Percentiles rank a stretch among this genome's conserved stretches.
These are phyloP conservation scores for Zosterops borbonicus DNA, from an alignment of 2,113 vertebrate species.

Conservation along the genomic window DNA sequence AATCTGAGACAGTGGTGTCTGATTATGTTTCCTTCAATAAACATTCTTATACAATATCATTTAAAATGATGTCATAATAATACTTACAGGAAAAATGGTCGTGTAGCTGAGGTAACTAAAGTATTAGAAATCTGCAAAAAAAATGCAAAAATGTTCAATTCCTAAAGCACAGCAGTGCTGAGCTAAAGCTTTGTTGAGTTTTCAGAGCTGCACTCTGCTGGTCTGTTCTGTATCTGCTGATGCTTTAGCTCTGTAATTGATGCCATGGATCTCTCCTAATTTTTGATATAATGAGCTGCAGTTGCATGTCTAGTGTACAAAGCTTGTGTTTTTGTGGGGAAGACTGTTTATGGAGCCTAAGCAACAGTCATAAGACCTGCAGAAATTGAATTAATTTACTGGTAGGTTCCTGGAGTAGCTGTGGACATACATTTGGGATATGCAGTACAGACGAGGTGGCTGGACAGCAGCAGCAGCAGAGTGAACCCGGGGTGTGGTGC, in stretches of 20 bases:
- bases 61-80: neutral
- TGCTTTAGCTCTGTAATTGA: neutral
- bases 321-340: neutral
- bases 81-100: neutral
- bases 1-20: fast-evolving
- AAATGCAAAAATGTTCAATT: neutral
- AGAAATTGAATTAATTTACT: neutral
- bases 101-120: neutral
- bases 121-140: neutral
- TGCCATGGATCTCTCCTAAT: neutral
- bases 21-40: neutral
- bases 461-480: neutral
- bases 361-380: neutral
- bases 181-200: neutral
- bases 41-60: neutral
- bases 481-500: neutral
- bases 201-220: neutral
- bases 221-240: neutral
- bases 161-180: neutral
- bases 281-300: neutral
- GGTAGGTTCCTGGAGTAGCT: neutral
- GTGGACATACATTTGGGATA: fast-evolving
- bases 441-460: neutral
- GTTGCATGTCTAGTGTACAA: neutral
- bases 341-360: neutral